Evolutionary conservation across 2,113 vertebrate genomes (phyloP).

Genomic region (Sardina pilchardus): DNA sequence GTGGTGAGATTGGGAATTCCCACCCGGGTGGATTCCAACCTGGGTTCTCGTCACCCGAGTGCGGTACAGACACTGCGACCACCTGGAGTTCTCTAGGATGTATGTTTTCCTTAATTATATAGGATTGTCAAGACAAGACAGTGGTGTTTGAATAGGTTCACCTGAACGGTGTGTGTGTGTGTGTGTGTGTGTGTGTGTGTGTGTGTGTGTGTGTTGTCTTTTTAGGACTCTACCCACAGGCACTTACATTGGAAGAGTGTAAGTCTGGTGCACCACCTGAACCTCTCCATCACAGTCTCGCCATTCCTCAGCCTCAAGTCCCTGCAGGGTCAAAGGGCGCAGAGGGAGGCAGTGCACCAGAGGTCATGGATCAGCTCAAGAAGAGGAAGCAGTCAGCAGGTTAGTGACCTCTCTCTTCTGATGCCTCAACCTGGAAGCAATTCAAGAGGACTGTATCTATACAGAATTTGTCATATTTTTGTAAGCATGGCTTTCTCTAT

Average conservation of each 20-base stretch:
- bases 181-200: background rate
- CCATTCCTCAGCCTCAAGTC: constrained; percentile 5
- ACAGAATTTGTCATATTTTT: too few relatives aligned
- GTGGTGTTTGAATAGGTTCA: background rate
- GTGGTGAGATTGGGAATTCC: too few relatives aligned
- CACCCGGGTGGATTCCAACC: too few relatives aligned
- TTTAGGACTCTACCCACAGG: background rate
- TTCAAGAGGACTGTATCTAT: too few relatives aligned
- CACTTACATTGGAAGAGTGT: background rate
- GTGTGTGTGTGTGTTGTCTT: constrained; percentile 2
- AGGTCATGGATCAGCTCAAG: constrained; percentile 7
- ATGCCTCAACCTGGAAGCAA: too few relatives aligned
- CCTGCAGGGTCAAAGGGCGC: constrained; percentile 7
- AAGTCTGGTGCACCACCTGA: constrained; percentile 11
- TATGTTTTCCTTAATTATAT: background rate
- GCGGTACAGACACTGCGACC: too few relatives aligned
- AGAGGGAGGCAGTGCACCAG: background rate
- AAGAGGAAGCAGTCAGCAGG: background rate
- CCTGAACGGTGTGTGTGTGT: background rate
- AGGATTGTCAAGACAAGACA: background rate
- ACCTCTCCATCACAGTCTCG: constrained; percentile 21
- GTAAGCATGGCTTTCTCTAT: too few relatives aligned
- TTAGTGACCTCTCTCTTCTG: background rate
- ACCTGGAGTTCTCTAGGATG: too few relatives aligned
- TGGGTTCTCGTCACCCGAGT: too few relatives aligned